Conservation (phyloP, 2,888 invertebrate genomes). For the Nephrocerus scutellatus region DNA sequence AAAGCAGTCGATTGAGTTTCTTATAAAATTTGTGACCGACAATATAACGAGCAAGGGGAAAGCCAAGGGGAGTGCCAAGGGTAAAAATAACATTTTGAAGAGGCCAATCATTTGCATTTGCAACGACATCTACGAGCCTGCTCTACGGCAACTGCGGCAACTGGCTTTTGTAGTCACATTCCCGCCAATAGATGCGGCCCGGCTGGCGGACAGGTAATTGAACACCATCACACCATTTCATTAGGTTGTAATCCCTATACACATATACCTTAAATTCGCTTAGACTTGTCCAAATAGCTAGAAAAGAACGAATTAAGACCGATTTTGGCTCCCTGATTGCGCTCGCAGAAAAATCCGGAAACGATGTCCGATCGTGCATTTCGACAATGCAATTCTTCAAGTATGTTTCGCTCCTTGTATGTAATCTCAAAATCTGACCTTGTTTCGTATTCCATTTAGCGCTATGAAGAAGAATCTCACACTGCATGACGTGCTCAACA, state of each 20-base stretch:
- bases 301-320: conserved; percentile 59
- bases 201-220: conserved; percentile 51
- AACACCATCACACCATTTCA: neutral
- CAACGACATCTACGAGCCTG: conserved; percentile 86
- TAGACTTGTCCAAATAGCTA: conserved; percentile 62
- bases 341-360: conserved; percentile 74
- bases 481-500: conserved; percentile 55
- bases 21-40: conserved; percentile 73
- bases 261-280: conserved; percentile 37
- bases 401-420: conserved; percentile 29
- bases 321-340: conserved; percentile 65
- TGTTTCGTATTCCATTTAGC: conserved; percentile 18
- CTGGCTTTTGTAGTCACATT: conserved; percentile 70
- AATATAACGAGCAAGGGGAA: conserved; percentile 44
- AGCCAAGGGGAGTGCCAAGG: conserved; percentile 47
- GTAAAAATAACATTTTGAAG: conserved; percentile 56
- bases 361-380: conserved; percentile 88
- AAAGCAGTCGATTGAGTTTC: conserved; percentile 72
- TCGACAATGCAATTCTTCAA: conserved; percentile 75
- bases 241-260: conserved; percentile 15
- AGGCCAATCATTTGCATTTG: conserved; percentile 96
- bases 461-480: conserved; percentile 42
- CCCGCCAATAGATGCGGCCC: conserved; percentile 52
- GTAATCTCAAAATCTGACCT: neutral
- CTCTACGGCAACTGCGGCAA: conserved; percentile 72